phyloP scores from a whole-genome alignment of 2,113 vertebrate species.

The Noturus placidus region DNA sequence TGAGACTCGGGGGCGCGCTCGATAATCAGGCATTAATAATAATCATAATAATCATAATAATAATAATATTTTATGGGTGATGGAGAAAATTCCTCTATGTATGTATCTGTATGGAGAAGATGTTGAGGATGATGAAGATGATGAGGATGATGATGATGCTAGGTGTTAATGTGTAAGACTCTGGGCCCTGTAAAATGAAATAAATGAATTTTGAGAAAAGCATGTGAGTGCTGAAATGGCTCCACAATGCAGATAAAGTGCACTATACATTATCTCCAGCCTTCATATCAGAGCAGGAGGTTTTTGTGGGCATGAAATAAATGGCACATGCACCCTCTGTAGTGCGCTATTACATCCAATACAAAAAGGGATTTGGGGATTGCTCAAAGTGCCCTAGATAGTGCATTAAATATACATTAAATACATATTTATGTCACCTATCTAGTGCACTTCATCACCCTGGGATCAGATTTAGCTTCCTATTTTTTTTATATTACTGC shows the following conservation, averaged over 20 bases:
- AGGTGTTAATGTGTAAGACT: too few species aligned
- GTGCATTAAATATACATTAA: neutral
- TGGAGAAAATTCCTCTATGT: neutral
- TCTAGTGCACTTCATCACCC: neutral
- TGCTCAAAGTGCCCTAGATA: neutral
- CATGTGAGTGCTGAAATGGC: neutral
- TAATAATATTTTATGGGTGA: neutral
- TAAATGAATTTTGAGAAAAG: neutral
- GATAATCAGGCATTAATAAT: neutral
- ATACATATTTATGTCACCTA: neutral
- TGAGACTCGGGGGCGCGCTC: neutral
- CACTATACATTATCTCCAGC: neutral
- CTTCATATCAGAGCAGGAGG: neutral
- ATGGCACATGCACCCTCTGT: neutral
- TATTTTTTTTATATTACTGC: neutral
- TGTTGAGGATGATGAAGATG: neutral
- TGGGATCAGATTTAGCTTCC: neutral
- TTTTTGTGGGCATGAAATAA: neutral
- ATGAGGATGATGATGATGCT: neutral
- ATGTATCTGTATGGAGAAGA: neutral
- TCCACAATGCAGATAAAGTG: neutral
- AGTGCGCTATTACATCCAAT: neutral
- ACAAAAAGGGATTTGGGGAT: neutral
- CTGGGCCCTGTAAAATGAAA: neutral
- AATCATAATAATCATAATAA: neutral